These are phyloP conservation scores for Calliscelio sp. DNA, from an alignment of 2,888 invertebrate genomes.

Conservation along the genomic window DNA sequence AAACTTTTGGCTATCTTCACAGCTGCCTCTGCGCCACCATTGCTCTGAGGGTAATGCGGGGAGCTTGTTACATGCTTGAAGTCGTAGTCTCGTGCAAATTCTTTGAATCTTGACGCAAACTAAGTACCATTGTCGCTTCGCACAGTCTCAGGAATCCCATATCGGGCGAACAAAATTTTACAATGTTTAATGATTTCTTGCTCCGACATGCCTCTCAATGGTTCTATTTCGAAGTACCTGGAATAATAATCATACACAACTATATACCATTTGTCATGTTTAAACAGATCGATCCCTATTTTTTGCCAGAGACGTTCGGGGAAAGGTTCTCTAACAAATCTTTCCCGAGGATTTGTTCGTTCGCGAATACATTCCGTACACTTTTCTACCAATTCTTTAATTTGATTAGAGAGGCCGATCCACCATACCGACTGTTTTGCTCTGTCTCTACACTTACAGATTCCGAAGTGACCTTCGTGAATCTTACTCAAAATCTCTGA, in stretches of 20 bases:
- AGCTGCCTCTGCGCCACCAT: background rate
- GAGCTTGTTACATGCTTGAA: background rate
- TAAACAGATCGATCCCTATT: conserved; percentile 71
- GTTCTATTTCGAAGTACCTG: conserved; percentile 67
- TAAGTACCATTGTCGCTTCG: conserved; percentile 22
- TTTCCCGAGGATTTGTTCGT: conserved; percentile 49
- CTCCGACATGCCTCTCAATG: conserved; percentile 46
- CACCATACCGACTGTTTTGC: conserved; percentile 76
- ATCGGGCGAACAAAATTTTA: conserved; percentile 41
- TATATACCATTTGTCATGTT: conserved; percentile 67
- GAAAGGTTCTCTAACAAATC: conserved; percentile 66
- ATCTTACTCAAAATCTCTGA: conserved; percentile 69
- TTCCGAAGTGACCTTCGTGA: conserved; percentile 77
- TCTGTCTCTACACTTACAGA: conserved; percentile 72
- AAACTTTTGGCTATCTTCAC: background rate
- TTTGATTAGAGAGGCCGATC: conserved; percentile 57
- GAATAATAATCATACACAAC: conserved; percentile 73
- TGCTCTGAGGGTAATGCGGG: background rate
- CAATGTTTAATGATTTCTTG: conserved; percentile 45
- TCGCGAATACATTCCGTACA: conserved; percentile 66
- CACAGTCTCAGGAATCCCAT: conserved; percentile 49
- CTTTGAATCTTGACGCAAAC: background rate
- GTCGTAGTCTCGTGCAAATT: background rate
- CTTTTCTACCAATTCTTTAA: conserved; percentile 60
- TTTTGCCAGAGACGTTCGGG: conserved; percentile 74